These are phyloP conservation scores for Otolemur garnettii DNA, from an alignment of 2,113 vertebrate genomes.

Conservation along the genomic window DNA sequence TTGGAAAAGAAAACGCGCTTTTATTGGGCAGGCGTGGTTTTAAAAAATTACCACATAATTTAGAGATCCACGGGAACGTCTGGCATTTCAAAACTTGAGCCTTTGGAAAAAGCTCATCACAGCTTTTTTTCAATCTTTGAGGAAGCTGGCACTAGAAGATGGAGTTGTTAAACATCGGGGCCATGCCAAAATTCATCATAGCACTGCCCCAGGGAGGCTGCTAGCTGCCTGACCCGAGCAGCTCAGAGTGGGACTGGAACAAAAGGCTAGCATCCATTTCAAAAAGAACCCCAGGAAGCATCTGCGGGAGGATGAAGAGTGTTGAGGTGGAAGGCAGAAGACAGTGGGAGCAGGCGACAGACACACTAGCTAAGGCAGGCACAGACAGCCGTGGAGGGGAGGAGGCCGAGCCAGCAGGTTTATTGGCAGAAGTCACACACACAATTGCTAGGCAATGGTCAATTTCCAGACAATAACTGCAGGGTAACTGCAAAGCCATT, in stretches of 20 bases:
- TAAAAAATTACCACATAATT: constrained; percentile 66
- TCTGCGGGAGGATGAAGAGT: constrained; percentile 68
- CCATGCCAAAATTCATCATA: constrained; percentile 83
- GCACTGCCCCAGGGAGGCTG: constrained; percentile 82
- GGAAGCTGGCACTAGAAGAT: constrained; percentile 71
- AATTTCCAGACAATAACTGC: constrained; percentile 58
- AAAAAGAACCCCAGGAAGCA: constrained; percentile 80
- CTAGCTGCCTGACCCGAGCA: constrained; percentile 74
- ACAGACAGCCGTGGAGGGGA: neutral
- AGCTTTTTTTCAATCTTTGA: constrained; percentile 71
- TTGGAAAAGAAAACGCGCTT: constrained; percentile 70
- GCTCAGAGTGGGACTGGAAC: constrained; percentile 73
- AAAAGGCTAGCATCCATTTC: constrained; percentile 83
- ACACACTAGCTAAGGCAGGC: constrained; percentile 32
- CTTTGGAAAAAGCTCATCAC: constrained; percentile 78
- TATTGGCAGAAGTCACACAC: neutral
- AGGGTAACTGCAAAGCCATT: neutral
- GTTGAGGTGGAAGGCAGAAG: constrained; percentile 71
- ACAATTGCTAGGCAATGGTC: constrained; percentile 57
- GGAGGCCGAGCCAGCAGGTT: constrained; percentile 56
- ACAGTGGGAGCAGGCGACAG: constrained; percentile 57
- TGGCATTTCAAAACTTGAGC: constrained; percentile 72
- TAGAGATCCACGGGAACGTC: constrained; percentile 58
- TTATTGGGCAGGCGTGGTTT: constrained; percentile 67
- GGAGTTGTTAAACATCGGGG: constrained; percentile 80